These are phyloP conservation scores for Theretra japonica DNA, from an alignment of 2,888 invertebrate species.

Conservation along the genomic window DNA sequence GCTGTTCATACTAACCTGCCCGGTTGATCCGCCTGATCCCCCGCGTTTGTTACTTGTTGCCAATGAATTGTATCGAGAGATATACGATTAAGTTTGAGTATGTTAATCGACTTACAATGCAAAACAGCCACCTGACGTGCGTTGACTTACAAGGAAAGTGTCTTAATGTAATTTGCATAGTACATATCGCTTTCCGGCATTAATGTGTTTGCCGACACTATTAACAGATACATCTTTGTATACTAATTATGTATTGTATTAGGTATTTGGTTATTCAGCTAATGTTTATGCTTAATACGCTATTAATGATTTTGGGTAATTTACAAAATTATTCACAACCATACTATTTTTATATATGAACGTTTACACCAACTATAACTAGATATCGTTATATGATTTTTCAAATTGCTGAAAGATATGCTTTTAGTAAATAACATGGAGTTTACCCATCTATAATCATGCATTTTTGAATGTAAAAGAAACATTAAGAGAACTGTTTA, in stretches of 20 bases:
- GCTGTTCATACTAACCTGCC: not conserved
- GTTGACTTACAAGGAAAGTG: conserved; percentile 23
- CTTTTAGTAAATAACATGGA: too few relatives aligned
- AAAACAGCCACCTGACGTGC: conserved; percentile 17
- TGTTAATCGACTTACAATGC: conserved; percentile 18
- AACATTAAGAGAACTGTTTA: not conserved
- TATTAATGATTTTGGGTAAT: not conserved
- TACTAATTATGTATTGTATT: not conserved
- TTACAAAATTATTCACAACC: not conserved
- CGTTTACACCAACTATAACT: too few relatives aligned
- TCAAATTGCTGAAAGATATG: too few relatives aligned
- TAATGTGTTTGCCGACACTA: conserved; percentile 12
- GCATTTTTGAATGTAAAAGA: too few relatives aligned
- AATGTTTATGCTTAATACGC: not conserved
- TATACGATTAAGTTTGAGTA: conserved; percentile 1
- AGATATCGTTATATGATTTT: too few relatives aligned
- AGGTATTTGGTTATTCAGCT: too few relatives aligned
- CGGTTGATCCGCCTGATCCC: not conserved
- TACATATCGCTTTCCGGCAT: conserved; percentile 6
- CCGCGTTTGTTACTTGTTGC: conserved; percentile 3
- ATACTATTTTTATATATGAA: too few relatives aligned
- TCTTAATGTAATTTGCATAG: conserved; percentile 24
- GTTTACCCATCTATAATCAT: too few relatives aligned
- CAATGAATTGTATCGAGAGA: not conserved
- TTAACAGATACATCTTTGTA: not conserved